A percentile compares a stretch with the other conserved stretches of the same genome.
Evolutionary conservation across 2,113 vertebrate genomes (phyloP).

Genomic region (Prinia subflava): DNA sequence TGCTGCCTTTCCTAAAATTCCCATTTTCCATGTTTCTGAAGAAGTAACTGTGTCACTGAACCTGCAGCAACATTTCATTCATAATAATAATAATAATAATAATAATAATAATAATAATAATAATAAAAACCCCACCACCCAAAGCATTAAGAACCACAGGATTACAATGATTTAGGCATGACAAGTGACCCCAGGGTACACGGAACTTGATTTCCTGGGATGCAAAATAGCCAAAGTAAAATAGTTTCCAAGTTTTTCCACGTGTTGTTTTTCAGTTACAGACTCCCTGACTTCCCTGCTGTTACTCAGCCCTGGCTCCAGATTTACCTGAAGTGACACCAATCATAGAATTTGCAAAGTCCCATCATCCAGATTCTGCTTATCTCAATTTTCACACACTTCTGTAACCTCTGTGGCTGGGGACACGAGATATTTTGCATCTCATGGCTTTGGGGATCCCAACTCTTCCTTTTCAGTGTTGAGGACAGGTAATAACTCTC

Average conservation of each 20-base stretch:
- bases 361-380: not conserved
- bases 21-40: not conserved
- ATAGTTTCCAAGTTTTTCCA: not conserved
- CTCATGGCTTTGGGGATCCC: not conserved
- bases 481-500: not conserved
- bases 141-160: not conserved
- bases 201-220: not conserved
- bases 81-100: no score
- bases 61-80: not conserved
- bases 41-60: not conserved
- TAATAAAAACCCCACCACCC: no score
- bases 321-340: not conserved
- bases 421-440: not conserved
- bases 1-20: not conserved
- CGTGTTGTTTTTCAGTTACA: not conserved
- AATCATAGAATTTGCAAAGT: not conserved
- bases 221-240: not conserved
- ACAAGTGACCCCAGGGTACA: not conserved
- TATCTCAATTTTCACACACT: not conserved
- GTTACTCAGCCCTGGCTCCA: not conserved
- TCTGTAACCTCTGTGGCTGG: not conserved
- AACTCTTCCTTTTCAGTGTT: not conserved
- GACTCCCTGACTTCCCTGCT: not conserved
- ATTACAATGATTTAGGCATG: not conserved
- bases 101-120: no score